Base-by-base conservation (phyloP, 1,140 invertebrate genomes). In the Drosophila obscura region DNA sequence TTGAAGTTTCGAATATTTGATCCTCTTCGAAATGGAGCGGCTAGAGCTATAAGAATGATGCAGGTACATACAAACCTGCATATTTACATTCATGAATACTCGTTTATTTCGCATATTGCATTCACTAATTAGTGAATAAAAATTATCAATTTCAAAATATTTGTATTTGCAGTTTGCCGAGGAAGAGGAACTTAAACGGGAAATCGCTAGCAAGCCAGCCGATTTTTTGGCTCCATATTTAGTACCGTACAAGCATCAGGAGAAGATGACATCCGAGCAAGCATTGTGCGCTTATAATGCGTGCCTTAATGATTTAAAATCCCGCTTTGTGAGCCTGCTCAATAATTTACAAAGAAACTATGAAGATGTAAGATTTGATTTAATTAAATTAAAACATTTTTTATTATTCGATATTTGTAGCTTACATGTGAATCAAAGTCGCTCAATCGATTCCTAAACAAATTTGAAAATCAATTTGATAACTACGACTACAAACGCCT, bases 221-320 rank as follows among this genome's bases (percentile, higher is more conserved):
- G 93, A 95, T 76, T 94, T 93, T 62, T 76, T 95, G 13, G 91
- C 92, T n/a, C 94, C 94, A 0, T 95, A 94, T 77, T 71, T 95
- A 5, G 92, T 93, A 1, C 90, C 92, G 39, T 83, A 93, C 24
- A 93, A 93, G n/a, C 87, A 93, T 71, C 91, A 83, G 48, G 92
- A 24, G 3, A 92, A 35, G 15, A 65, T 90, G 2, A 90, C 76
- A 5, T 57, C 31, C 24, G 68, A 89, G 2, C 80, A 93, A 80
- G 93, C 94, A 0, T 26, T 76, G 15, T 61, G 90, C 9, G 74
- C 93, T 0, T 92, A 90, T 64, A 77, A 94, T 3, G 82, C 92
- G 5, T 95, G 94, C 48, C 72, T 95, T 0, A 87, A 90, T n/a
- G 94, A 95, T 60, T 93, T 94, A 22, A 94, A 94, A 75, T 75